A percentile compares a stretch with the other conserved stretches of the same genome.
phyloP scores from a whole-genome alignment of 1,140 invertebrate genomes.

The Linepithema humile region DNA sequence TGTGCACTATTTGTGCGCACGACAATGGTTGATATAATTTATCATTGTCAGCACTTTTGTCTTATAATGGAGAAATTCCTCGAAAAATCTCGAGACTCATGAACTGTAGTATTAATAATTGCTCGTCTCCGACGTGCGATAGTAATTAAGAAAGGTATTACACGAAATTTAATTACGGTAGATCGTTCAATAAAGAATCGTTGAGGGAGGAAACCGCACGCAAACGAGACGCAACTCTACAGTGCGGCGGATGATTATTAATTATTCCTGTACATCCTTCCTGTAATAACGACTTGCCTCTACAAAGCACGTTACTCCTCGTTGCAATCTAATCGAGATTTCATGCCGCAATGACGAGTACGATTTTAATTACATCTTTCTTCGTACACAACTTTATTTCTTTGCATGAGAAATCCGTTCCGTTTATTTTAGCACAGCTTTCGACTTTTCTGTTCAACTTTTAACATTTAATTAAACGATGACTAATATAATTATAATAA shows the following conservation, averaged over 20 bases:
- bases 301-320: not conserved
- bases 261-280: slow-evolving; percentile 31
- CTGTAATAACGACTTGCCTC: not conserved
- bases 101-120: slow-evolving; percentile 32
- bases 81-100: not conserved
- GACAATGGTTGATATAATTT: slow-evolving; percentile 16
- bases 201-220: slow-evolving; percentile 16
- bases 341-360: not conserved
- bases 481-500: too few species aligned
- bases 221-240: not conserved
- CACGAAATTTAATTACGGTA: slow-evolving; percentile 34
- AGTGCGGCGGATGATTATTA: slow-evolving; percentile 33
- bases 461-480: too few species aligned
- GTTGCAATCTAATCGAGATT: not conserved
- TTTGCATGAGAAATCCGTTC: not conserved
- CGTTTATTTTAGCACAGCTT: not conserved
- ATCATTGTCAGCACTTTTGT: not conserved
- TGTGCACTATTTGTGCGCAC: not conserved
- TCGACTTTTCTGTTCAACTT: too few species aligned
- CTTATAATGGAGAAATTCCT: not conserved
- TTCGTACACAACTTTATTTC: not conserved
- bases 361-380: slow-evolving; percentile 27
- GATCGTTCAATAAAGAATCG: slow-evolving; percentile 45
- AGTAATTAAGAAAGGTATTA: slow-evolving; percentile 47
- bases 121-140: slow-evolving; percentile 11